These are phyloP conservation scores for Pammene aurita DNA, from an alignment of 2,888 invertebrate species.

Conservation along the genomic window DNA sequence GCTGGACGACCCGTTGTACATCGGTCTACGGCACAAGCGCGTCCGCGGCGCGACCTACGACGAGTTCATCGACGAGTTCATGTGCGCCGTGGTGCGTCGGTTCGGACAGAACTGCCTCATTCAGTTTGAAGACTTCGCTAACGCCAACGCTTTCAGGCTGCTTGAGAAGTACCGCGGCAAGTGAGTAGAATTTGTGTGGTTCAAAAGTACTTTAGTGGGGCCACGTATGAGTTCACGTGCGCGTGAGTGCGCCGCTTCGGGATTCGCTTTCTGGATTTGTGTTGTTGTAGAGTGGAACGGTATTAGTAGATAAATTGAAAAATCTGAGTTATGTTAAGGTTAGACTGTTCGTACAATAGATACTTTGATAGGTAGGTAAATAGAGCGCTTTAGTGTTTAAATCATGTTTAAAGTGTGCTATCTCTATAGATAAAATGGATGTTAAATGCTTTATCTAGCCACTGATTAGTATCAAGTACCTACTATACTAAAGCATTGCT, in stretches of 20 bases:
- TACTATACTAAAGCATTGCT: too few relatives aligned
- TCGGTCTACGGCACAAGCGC: conserved; percentile 94
- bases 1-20: conserved; percentile 96
- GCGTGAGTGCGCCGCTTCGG: too few relatives aligned
- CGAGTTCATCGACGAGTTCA: conserved; percentile 98
- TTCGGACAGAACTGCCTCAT: conserved; percentile 94
- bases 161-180: conserved; percentile 93
- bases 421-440: not conserved
- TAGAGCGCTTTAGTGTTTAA: too few relatives aligned
- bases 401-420: not conserved
- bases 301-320: too few relatives aligned
- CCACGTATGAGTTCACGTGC: too few relatives aligned
- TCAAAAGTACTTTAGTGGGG: not conserved
- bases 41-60: conserved; percentile 94
- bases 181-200: conserved; percentile 59
- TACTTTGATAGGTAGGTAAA: too few relatives aligned
- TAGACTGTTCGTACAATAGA: too few relatives aligned
- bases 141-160: conserved; percentile 97
- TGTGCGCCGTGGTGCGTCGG: conserved; percentile 93
- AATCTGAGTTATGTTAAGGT: too few relatives aligned
- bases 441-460: too few relatives aligned
- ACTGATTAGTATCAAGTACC: too few relatives aligned
- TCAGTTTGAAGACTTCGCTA: conserved; percentile 99
- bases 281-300: too few relatives aligned
- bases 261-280: too few relatives aligned